Conservation (phyloP, 1,140 invertebrate species). For the Panagrolaimus sp. region DNA sequence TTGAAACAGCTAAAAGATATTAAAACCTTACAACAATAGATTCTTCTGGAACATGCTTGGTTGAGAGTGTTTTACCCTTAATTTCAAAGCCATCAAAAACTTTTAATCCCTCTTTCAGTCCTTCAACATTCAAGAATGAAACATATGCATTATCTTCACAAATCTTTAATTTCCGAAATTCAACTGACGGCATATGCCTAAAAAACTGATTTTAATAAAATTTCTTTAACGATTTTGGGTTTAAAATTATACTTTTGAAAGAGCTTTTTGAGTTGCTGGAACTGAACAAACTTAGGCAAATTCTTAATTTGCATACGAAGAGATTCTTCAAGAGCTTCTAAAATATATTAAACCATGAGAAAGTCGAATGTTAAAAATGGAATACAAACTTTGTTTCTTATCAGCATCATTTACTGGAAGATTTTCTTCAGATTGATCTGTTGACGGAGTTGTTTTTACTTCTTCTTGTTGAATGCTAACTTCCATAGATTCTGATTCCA, state of each 20-base stretch:
- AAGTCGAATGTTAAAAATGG: no score
- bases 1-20: no score
- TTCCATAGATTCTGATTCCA: no score
- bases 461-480: no score
- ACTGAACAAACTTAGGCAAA: constrained; percentile 26
- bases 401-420: no score
- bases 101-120: neutral
- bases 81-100: constrained; percentile 4
- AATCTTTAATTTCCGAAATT: constrained; percentile 1
- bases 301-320: constrained; percentile 31
- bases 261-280: constrained; percentile 27
- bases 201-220: neutral
- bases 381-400: no score
- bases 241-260: constrained; percentile 24
- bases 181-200: neutral
- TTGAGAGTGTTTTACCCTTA: constrained; percentile 18
- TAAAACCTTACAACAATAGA: neutral
- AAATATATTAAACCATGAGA: no score
- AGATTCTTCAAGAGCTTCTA: neutral
- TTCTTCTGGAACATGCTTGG: constrained; percentile 28
- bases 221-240: neutral
- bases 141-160: neutral
- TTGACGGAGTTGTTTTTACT: no score
- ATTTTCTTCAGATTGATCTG: no score
- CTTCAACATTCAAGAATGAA: neutral